Percentiles rank a stretch among this genome's conserved stretches.
Evolutionary conservation across 2,797 vertebrate genomes (phyloP).

Genomic region (Cyprinella venusta): DNA sequence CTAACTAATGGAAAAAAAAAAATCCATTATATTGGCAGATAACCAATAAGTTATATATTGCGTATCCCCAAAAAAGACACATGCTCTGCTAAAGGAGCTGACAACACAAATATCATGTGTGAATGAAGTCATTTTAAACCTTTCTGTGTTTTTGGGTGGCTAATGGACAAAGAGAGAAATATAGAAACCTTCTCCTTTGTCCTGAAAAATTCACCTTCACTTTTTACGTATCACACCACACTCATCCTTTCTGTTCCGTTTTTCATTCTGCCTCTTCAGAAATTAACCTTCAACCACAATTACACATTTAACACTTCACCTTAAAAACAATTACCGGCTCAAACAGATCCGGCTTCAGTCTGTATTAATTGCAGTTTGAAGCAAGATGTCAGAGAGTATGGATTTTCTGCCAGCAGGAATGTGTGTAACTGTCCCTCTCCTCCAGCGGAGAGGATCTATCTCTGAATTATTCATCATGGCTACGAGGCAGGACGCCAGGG

Average conservation of each 20-base stretch:
- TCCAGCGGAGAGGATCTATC: slow-evolving; percentile 65
- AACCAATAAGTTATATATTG: neutral
- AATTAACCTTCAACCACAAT: slow-evolving; percentile 65
- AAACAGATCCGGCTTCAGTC: slow-evolving; percentile 69
- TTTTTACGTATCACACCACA: slow-evolving; percentile 25
- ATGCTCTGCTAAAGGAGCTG: slow-evolving; percentile 2
- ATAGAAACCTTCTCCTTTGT: neutral
- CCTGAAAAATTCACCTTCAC: slow-evolving; percentile 17
- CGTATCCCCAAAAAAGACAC: neutral
- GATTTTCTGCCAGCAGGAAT: slow-evolving; percentile 81
- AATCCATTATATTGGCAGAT: neutral
- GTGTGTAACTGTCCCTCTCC: slow-evolving; percentile 75
- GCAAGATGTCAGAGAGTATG: slow-evolving; percentile 78
- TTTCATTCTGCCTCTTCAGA: slow-evolving; percentile 54
- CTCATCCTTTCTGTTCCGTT: slow-evolving; percentile 42
- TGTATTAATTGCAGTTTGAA: slow-evolving; percentile 81
- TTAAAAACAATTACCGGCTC: slow-evolving; percentile 74
- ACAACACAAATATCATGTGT: neutral
- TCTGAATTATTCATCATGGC: slow-evolving; percentile 82
- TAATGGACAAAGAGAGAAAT: slow-evolving; percentile 1
- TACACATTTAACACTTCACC: slow-evolving; percentile 72
- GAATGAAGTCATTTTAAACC: neutral
- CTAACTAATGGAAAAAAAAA: neutral
- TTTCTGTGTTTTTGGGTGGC: neutral
- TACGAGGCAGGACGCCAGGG: slow-evolving; percentile 75